These are phyloP conservation scores for Coptodon rendalli DNA, from an alignment of 2,113 vertebrate genomes.

Conservation along the genomic window DNA sequence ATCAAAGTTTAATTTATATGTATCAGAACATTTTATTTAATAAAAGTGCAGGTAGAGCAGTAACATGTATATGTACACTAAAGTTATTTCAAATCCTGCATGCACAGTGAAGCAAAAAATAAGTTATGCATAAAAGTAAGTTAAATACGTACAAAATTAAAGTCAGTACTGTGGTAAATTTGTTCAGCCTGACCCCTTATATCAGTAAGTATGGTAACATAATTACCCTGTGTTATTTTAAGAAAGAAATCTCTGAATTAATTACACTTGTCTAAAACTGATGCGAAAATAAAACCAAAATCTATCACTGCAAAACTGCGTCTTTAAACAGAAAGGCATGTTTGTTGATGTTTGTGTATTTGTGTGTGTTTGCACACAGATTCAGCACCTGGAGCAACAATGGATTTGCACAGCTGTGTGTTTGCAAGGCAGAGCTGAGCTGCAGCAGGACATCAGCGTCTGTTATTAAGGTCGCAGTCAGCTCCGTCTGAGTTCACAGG, in stretches of 20 bases:
- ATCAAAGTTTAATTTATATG: not conserved
- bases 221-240: not conserved
- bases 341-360: conserved; percentile 26
- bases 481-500: conserved; percentile 42
- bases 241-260: rapidly evolving
- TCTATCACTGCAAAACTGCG: not conserved
- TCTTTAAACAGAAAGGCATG: not conserved
- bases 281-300: not conserved
- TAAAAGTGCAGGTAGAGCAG: not conserved
- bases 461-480: conserved; percentile 59
- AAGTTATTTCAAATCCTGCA: not conserved
- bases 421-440: conserved; percentile 39
- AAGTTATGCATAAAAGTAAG: not conserved
- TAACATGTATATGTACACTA: not conserved
- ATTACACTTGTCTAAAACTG: rapidly evolving
- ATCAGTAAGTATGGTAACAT: not conserved
- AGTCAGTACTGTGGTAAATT: not conserved
- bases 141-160: rapidly evolving
- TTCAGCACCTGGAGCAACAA: conserved; percentile 60
- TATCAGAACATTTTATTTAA: not conserved
- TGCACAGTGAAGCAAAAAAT: not conserved
- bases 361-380: not conserved
- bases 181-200: not conserved
- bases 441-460: conserved; percentile 51
- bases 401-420: conserved; percentile 54